Conservation (phyloP, 2,888 invertebrate genomes). For the Xanthia icteritia region DNA sequence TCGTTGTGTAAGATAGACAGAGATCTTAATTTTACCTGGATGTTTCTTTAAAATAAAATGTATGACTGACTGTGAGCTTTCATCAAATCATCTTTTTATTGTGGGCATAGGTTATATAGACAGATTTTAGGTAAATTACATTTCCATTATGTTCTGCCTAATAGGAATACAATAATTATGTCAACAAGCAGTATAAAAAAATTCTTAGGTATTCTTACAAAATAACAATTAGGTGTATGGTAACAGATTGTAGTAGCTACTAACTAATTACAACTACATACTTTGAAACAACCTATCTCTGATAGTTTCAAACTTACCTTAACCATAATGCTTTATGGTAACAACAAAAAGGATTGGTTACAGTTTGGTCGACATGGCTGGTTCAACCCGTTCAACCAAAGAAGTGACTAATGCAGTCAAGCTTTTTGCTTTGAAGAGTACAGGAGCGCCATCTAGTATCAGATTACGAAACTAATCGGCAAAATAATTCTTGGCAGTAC, state of each 20-base stretch:
- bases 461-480: neutral
- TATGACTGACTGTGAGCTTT: neutral
- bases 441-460: conserved; percentile 37
- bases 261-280: too few species aligned
- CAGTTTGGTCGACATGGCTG: neutral
- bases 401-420: neutral
- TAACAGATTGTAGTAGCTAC: too few species aligned
- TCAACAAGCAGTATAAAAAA: too few species aligned
- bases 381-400: neutral
- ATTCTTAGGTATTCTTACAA: too few species aligned
- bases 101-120: too few species aligned
- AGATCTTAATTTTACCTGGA: neutral
- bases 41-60: neutral
- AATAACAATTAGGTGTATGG: too few species aligned
- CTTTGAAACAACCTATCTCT: too few species aligned
- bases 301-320: too few species aligned
- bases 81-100: too few species aligned
- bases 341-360: neutral
- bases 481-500: neutral
- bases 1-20: neutral
- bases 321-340: neutral
- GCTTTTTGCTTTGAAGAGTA: neutral
- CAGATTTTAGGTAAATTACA: too few species aligned
- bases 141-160: too few species aligned
- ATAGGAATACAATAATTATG: too few species aligned